Percentiles rank a stretch among this genome's conserved stretches.
These are phyloP conservation scores for Genyomyrus donnyi DNA, from an alignment of 2,113 vertebrate species.

Conservation along the genomic window DNA sequence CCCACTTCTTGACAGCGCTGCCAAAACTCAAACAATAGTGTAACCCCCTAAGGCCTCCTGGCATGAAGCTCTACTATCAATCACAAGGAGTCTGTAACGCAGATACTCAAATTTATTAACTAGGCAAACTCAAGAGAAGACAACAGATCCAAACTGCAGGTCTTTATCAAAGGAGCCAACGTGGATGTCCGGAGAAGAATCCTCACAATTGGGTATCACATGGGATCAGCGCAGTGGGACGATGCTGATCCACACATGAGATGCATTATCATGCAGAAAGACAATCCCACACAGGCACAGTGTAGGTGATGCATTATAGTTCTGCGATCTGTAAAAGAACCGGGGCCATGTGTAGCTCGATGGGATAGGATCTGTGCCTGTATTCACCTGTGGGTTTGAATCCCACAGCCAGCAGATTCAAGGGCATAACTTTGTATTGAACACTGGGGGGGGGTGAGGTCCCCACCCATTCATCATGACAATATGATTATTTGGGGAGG, in stretches of 20 bases:
- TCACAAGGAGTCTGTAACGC: conserved; percentile 46
- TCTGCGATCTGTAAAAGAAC: not conserved
- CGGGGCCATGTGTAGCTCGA: not conserved
- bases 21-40: conserved; percentile 65
- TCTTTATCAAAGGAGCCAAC: not conserved
- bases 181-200: not conserved
- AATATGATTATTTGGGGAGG: no score
- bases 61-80: conserved; percentile 67
- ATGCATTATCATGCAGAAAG: not conserved
- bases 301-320: not conserved
- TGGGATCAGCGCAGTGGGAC: not conserved
- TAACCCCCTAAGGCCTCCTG: conserved; percentile 55
- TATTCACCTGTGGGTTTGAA: not conserved
- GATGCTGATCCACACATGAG: not conserved
- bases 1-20: conserved; percentile 37
- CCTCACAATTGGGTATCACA: not conserved
- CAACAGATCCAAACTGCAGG: not conserved
- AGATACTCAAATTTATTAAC: conserved; percentile 33
- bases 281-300: not conserved
- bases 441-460: no score
- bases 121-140: conserved; percentile 3
- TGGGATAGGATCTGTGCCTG: not conserved
- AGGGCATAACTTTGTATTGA: no score
- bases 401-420: not conserved
- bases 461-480: no score